phyloP scores from a whole-genome alignment of 2,113 vertebrate genomes.

The Urocolius indicus region DNA sequence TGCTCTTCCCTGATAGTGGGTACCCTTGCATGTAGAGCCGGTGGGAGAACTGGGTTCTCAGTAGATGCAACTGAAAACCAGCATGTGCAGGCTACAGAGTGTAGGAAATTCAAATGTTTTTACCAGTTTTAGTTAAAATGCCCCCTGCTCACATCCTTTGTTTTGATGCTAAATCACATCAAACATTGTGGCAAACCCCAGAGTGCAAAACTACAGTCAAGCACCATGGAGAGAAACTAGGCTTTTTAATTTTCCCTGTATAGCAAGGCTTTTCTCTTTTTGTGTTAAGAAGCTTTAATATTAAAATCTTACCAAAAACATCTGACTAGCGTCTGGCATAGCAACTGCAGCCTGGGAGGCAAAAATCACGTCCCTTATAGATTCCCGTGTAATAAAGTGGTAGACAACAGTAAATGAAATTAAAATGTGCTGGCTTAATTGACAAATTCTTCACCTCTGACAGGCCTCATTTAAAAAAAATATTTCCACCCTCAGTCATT shows the following conservation, averaged over 20 bases:
- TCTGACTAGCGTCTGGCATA: slow-evolving; percentile 5
- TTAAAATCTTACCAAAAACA: neutral
- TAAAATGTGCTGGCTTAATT: slow-evolving; percentile 23
- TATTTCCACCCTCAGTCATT: slow-evolving; percentile 32
- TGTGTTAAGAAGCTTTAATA: neutral
- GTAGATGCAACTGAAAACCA: neutral
- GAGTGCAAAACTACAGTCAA: neutral
- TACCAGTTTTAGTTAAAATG: neutral
- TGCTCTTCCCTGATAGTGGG: neutral
- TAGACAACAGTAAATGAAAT: slow-evolving; percentile 28
- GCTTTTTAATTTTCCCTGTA: neutral
- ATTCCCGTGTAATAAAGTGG: slow-evolving; percentile 10
- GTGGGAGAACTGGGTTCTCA: neutral
- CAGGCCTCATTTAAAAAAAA: neutral
- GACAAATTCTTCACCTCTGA: slow-evolving; percentile 1
- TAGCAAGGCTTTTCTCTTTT: neutral
- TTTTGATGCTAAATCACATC: neutral
- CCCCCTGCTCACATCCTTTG: neutral
- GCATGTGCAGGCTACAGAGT: neutral
- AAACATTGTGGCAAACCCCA: neutral
- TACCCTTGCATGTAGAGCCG: neutral
- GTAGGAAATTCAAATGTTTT: neutral
- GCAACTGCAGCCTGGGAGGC: slow-evolving; percentile 16
- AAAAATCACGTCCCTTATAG: slow-evolving; percentile 11
- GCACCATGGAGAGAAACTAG: neutral